Evolutionary conservation across 2,797 vertebrate species (phyloP).

Genomic region (Amazona finschi): DNA sequence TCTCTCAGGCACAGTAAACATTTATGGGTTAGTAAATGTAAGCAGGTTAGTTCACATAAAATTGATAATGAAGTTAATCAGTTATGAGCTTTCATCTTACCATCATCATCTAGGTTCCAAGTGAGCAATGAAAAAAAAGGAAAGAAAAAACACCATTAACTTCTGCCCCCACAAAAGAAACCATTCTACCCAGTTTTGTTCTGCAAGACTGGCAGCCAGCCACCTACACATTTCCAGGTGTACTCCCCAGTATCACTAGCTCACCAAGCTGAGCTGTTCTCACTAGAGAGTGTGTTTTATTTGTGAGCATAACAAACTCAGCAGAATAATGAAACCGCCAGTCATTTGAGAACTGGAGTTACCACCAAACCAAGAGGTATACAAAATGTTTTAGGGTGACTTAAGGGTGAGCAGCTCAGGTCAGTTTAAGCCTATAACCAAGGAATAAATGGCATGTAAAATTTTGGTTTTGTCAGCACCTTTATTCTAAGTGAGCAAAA

Average conservation of each 20-base stretch:
- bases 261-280: neutral
- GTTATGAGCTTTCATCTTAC: neutral
- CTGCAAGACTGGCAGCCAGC: neutral
- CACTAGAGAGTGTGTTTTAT: neutral
- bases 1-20: neutral
- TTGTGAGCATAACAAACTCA: neutral
- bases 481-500: neutral
- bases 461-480: neutral
- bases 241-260: neutral
- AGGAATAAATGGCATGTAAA: neutral
- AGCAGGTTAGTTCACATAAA: neutral
- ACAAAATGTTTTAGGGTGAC: neutral
- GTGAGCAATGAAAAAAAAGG: neutral
- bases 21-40: neutral
- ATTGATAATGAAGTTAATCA: neutral
- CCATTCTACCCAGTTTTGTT: neutral
- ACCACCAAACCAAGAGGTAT: neutral
- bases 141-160: neutral
- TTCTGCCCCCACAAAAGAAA: neutral
- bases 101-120: slow-evolving; percentile 34
- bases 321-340: neutral
- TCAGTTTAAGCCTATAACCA: neutral
- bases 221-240: neutral
- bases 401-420: neutral
- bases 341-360: neutral